phyloP scores from a whole-genome alignment of 2,888 invertebrate genomes.

The Eupithecia insigniata region DNA sequence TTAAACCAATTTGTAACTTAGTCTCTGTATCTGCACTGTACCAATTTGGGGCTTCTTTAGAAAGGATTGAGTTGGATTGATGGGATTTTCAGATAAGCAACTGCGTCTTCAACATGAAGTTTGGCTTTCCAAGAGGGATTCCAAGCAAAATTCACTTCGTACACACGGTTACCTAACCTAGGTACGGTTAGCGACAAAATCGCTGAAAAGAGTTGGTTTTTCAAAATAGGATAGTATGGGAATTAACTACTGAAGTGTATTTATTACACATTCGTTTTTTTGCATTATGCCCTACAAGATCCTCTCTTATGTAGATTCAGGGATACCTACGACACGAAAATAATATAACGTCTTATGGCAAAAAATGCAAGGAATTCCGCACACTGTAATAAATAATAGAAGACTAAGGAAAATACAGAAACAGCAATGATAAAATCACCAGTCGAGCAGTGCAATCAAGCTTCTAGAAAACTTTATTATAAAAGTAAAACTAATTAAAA shows the following conservation, averaged over 20 bases:
- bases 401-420: background rate
- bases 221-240: background rate
- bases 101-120: background rate
- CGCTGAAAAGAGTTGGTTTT: background rate
- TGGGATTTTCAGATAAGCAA: slow-evolving; percentile 3
- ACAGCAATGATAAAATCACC: background rate
- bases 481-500: slow-evolving; percentile 6
- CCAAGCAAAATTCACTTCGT: background rate
- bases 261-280: background rate
- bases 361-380: background rate
- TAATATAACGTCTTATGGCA: background rate
- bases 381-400: background rate
- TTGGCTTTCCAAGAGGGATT: slow-evolving; percentile 5
- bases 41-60: slow-evolving; percentile 3
- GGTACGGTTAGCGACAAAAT: background rate
- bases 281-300: too few relatives aligned
- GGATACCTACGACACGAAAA: background rate
- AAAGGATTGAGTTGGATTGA: background rate
- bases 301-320: too few relatives aligned
- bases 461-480: background rate
- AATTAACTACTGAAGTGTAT: background rate
- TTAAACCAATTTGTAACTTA: slow-evolving; percentile 37
- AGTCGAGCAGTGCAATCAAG: background rate
- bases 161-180: too few relatives aligned
- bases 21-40: slow-evolving; percentile 13